These are phyloP conservation scores for Archips crataeganus DNA, from an alignment of 2,888 invertebrate species.

Conservation along the genomic window DNA sequence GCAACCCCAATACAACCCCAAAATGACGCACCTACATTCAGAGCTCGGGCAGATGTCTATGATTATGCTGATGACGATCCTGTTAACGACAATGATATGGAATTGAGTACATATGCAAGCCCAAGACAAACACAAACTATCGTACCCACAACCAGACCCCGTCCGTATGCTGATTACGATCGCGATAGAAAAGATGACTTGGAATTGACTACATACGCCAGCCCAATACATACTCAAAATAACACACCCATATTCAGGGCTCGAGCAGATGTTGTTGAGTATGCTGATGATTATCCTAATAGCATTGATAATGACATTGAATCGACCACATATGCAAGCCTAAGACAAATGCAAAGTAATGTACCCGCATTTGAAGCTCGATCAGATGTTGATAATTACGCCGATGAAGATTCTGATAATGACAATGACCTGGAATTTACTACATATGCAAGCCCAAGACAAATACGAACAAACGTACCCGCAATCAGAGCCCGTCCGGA, in stretches of 20 bases:
- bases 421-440: background rate
- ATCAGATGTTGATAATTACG: background rate
- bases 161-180: background rate
- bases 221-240: background rate
- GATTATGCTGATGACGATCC: background rate
- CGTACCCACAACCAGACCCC: background rate
- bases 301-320: background rate
- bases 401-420: background rate
- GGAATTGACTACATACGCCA: background rate
- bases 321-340: background rate
- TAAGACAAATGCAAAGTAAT: background rate
- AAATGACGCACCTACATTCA: background rate
- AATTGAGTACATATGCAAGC: background rate
- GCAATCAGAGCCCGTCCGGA: background rate
- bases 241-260: background rate
- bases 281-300: background rate
- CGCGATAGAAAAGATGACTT: background rate
- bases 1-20: background rate
- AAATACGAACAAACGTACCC: background rate
- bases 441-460: background rate
- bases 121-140: background rate
- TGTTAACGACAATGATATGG: background rate
- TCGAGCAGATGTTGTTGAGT: background rate
- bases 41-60: background rate
- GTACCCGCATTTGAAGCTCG: background rate